Evolutionary conservation across 2,797 vertebrate genomes (phyloP).

Genomic region (Numenius phaeopus): DNA sequence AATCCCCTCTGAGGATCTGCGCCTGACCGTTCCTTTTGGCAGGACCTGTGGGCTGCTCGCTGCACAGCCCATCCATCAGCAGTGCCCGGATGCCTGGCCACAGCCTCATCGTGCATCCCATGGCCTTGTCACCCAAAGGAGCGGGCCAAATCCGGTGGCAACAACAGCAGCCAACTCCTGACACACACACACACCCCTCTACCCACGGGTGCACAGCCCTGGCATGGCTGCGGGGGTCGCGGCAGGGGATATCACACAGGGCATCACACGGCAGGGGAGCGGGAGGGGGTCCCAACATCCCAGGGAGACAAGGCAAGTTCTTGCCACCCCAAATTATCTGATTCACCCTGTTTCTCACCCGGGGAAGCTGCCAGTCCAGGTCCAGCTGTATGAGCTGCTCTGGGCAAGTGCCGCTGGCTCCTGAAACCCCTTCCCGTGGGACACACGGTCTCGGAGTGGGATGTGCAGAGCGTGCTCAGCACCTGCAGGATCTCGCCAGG

Average conservation of each 20-base stretch:
- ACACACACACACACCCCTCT: not conserved
- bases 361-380: not conserved
- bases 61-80: not conserved
- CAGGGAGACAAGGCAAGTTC: not conserved
- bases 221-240: fast-evolving
- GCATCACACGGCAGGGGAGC: not conserved
- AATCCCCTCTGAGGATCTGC: not conserved
- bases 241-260: no score
- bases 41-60: not conserved
- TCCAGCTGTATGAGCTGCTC: not conserved
- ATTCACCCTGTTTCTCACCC: not conserved
- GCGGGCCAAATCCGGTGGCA: not conserved
- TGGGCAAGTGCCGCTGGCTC: not conserved
- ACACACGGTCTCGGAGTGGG: not conserved
- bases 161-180: not conserved
- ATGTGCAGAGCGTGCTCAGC: not conserved
- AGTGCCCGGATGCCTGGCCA: not conserved
- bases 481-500: not conserved
- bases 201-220: not conserved
- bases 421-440: not conserved
- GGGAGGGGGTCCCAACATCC: not conserved
- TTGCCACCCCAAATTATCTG: not conserved
- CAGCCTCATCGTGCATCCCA: not conserved
- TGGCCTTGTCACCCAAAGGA: not conserved
- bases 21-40: not conserved